phyloP scores from a whole-genome alignment of 2,888 invertebrate genomes.

The Phengaris arion region DNA sequence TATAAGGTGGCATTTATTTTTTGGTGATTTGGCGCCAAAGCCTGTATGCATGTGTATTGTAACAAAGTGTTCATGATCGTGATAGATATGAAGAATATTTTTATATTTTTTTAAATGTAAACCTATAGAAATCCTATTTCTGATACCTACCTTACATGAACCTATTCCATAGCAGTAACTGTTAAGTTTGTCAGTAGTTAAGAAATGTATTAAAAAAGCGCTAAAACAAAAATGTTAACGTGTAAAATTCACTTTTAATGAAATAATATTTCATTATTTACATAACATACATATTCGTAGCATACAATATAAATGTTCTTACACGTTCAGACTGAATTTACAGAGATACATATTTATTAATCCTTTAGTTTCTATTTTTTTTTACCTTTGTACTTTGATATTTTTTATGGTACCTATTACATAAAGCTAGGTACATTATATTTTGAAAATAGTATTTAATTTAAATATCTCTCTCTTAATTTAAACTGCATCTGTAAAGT shows the following conservation, averaged over 20 bases:
- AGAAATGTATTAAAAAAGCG: constrained; percentile 23
- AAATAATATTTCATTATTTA: neutral
- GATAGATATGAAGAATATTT: constrained; percentile 73
- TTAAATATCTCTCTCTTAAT: too few relatives aligned
- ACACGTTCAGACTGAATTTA: neutral
- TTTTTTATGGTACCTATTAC: too few relatives aligned
- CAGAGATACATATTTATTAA: neutral
- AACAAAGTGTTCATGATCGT: constrained; percentile 75
- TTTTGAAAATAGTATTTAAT: too few relatives aligned
- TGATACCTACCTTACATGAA: constrained; percentile 43
- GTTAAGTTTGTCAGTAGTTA: constrained; percentile 28
- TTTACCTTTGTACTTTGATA: too few relatives aligned
- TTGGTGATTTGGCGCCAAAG: neutral
- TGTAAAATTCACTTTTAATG: constrained; percentile 10
- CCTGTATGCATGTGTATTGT: constrained; percentile 46
- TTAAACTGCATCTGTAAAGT: neutral
- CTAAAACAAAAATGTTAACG: constrained; percentile 4
- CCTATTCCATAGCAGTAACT: constrained; percentile 47
- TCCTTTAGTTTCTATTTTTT: too few relatives aligned
- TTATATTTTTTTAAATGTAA: constrained; percentile 64
- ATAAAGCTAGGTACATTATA: too few relatives aligned
- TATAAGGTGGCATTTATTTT: neutral
- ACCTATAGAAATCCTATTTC: constrained; percentile 50
- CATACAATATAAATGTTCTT: neutral
- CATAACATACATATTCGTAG: neutral